These are phyloP conservation scores for Lasioglossum baleicum DNA, from an alignment of 1,140 invertebrate species.

Conservation along the genomic window DNA sequence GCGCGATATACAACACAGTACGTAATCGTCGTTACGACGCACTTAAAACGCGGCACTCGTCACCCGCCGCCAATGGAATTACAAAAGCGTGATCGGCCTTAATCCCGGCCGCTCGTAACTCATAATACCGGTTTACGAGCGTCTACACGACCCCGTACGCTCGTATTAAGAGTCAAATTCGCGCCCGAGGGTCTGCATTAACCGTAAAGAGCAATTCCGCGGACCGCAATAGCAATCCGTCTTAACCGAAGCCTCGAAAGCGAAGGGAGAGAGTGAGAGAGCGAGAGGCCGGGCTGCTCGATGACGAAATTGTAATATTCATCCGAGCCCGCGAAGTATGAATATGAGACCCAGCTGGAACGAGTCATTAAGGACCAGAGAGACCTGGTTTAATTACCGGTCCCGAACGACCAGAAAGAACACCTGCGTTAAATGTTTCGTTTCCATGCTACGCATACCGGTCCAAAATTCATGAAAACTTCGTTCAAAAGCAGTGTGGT, in stretches of 20 bases:
- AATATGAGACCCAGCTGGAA: not conserved
- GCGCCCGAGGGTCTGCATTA: slow-evolving; percentile 40
- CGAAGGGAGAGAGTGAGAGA: not conserved
- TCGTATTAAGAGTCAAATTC: slow-evolving; percentile 54
- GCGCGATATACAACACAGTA: slow-evolving; percentile 60
- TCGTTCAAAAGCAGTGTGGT: too few species aligned
- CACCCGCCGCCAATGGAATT: slow-evolving; percentile 62
- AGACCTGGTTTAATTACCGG: slow-evolving; percentile 19
- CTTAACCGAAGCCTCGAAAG: slow-evolving; percentile 12
- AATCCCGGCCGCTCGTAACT: slow-evolving; percentile 68
- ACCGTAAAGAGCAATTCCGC: slow-evolving; percentile 48
- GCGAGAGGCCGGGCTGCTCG: not conserved
- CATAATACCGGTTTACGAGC: slow-evolving; percentile 71
- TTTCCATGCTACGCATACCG: not conserved
- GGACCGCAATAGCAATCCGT: slow-evolving; percentile 46
- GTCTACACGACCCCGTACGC: slow-evolving; percentile 50
- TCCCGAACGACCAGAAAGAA: not conserved
- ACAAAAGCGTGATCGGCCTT: slow-evolving; percentile 67
- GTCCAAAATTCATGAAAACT: too few species aligned
- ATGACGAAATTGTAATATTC: slow-evolving; percentile 32
- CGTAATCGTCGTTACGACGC: slow-evolving; percentile 58
- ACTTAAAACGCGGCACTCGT: slow-evolving; percentile 59
- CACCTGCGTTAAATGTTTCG: not conserved
- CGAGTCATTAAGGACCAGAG: not conserved
- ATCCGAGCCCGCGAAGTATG: too few species aligned